Conservation (phyloP, 2,888 invertebrate genomes). For the Melanargia galathea region DNA sequence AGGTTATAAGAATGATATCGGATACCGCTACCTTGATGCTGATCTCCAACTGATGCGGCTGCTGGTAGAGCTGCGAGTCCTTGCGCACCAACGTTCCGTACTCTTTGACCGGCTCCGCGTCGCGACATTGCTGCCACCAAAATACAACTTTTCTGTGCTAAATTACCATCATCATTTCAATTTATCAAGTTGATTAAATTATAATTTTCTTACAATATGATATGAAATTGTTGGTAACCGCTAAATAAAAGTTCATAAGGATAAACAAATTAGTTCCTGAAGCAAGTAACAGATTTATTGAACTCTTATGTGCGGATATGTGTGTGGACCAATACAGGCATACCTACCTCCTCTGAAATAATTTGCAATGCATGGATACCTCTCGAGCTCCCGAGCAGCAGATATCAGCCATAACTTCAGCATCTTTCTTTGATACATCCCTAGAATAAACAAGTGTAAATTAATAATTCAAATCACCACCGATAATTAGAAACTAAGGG, state of each 20-base stretch:
- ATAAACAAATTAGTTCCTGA: no score
- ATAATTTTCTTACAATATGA: no score
- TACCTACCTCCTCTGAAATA: background rate
- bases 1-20: background rate
- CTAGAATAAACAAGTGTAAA: conserved; percentile 45
- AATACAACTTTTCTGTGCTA: conserved; percentile 25
- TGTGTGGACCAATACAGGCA: conserved; percentile 63
- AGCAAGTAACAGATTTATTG: background rate
- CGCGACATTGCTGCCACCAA: conserved; percentile 56
- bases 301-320: conserved; percentile 29
- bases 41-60: conserved; percentile 57
- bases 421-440: conserved; percentile 59
- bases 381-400: conserved; percentile 55
- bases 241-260: no score
- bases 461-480: background rate
- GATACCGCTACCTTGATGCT: background rate
- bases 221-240: no score
- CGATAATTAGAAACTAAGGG: no score
- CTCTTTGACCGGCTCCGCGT: conserved; percentile 66
- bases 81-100: conserved; percentile 48
- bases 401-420: conserved; percentile 62
- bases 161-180: background rate
- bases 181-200: no score
- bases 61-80: conserved; percentile 54
- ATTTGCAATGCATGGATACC: conserved; percentile 47